Base-by-base conservation (phyloP, 2,888 invertebrate genomes). In the Phaedon cochleariae region DNA sequence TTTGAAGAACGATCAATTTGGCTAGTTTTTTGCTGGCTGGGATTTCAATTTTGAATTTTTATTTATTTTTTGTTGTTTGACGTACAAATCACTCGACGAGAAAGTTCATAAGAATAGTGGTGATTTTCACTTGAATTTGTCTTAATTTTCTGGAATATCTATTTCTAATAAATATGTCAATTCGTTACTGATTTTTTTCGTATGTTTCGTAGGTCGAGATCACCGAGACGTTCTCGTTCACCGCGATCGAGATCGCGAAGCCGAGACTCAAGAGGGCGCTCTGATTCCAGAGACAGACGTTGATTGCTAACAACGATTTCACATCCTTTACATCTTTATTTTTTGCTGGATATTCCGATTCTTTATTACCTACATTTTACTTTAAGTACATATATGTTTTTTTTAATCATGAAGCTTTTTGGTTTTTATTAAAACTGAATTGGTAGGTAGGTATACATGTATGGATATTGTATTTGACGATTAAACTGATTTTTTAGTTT, bases 251-350 rank as follows among this genome's bases (percentile, higher is more conserved):
- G 87, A 69, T 87, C 87, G 72, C 85, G 86, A 73, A 87, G 87
- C 72, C 82, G 86, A 67, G 87, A 87, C 77, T 84, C 87, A 73
- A 83, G 87, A 70, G 87, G 87, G 80, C 85, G 87, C 72, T 87
- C 87, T 58, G 87, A 87, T 75, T 87, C 87, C 21, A 84, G 87
- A 73, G 87, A 87, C 79, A 86, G 87, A 61, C 87, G 87, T 76
- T 87, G 84, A 73, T 41, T 12, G 12, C 34, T 6, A n/a, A 34
- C 41, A 15, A 10, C 2, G 12, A 41, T 15, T 41, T 41, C 15
- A 41, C 15, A 12, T 15, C 15, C 7, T 15, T 15, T 41, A 41
- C 15, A 2, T 41, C 31, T 34, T 7, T 34, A 34, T 10, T 34
- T 34, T 34, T 41, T 15, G n/a, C n/a, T 41, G n/a, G 6, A 41